Conservation (phyloP, 2,797 vertebrate genomes). For the Vipera latastei region DNA sequence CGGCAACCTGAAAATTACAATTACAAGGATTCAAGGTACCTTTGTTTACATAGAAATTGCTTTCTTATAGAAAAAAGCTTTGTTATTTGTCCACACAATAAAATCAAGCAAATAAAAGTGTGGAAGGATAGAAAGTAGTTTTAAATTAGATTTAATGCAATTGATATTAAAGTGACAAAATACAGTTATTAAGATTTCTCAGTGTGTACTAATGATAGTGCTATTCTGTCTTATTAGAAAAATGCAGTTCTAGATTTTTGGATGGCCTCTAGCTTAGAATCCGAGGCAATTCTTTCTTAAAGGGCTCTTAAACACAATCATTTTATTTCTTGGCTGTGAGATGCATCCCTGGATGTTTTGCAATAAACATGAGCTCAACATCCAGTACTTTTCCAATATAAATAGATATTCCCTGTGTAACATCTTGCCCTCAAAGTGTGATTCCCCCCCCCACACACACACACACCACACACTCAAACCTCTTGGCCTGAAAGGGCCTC, state of each 20-base stretch:
- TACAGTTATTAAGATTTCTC: background rate
- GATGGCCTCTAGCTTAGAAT: background rate
- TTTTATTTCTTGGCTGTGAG: background rate
- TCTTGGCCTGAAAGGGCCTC: too few species aligned
- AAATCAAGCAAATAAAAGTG: background rate
- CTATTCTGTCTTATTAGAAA: background rate
- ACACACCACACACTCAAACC: too few species aligned
- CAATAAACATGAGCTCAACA: background rate
- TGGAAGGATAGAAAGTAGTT: background rate
- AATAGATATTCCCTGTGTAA: background rate
- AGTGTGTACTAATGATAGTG: background rate
- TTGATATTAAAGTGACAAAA: background rate
- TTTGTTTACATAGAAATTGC: background rate
- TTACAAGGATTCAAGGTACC: background rate
- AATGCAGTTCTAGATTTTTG: background rate
- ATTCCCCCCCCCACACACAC: too few species aligned
- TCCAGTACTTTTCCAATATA: background rate
- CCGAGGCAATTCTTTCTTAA: background rate
- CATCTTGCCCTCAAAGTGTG: background rate
- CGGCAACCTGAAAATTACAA: background rate
- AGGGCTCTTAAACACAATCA: background rate
- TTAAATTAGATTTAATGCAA: background rate
- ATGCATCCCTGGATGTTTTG: background rate
- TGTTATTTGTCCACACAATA: background rate
- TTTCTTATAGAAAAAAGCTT: background rate